A percentile compares a stretch with the other conserved stretches of the same genome.
phyloP scores from a whole-genome alignment of 2,797 vertebrate species.

The Falco naumanni region DNA sequence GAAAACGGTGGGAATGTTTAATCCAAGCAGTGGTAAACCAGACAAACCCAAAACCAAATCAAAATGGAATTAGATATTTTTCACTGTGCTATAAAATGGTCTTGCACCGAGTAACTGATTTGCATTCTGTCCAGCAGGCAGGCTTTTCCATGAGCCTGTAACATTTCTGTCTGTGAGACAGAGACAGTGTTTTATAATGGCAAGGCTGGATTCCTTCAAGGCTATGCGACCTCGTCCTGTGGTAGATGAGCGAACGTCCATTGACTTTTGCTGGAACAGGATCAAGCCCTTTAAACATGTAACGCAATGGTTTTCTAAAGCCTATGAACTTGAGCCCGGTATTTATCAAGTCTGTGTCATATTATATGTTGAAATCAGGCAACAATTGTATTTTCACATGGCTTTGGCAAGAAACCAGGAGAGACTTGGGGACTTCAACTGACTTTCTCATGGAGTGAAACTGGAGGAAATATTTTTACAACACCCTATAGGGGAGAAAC shows the following conservation, averaged over 20 bases:
- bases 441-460: conserved; percentile 44
- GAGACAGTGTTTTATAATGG: not conserved
- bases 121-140: not conserved
- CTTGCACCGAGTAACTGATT: not conserved
- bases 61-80: not conserved
- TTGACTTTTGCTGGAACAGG: conserved; percentile 50
- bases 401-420: conserved; percentile 48
- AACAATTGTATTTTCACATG: conserved; percentile 52
- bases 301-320: not conserved
- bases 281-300: conserved; percentile 54
- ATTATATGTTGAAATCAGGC: conserved; percentile 58
- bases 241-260: conserved; percentile 14
- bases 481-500: not conserved
- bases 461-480: conserved; percentile 41
- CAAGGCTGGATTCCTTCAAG: conserved; percentile 29
- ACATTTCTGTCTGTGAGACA: not conserved
- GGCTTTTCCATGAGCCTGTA: not conserved
- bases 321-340: conserved; percentile 56
- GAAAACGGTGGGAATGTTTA: not conserved
- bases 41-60: not conserved
- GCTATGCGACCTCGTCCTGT: not conserved
- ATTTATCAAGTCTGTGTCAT: conserved; percentile 45
- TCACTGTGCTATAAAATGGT: not conserved
- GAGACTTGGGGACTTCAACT: not conserved
- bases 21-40: not conserved